Percentiles rank a stretch among this genome's conserved stretches.
These are phyloP conservation scores for Myiozetetes cayanensis DNA, from an alignment of 2,113 vertebrate genomes.

Conservation along the genomic window DNA sequence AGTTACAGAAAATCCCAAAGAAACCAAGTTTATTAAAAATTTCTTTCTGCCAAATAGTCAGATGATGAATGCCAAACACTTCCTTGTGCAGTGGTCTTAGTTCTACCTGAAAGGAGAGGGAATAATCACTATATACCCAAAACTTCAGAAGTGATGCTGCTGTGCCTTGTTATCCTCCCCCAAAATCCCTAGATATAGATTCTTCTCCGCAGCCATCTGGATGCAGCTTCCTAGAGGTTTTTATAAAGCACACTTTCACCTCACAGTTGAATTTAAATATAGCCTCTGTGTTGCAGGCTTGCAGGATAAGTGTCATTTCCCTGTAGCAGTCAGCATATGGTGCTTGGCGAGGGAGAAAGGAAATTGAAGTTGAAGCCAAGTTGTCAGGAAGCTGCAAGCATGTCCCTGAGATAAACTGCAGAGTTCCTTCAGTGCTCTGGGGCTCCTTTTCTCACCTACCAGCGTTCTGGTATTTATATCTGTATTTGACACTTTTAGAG, in stretches of 20 bases:
- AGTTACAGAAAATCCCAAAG: background rate
- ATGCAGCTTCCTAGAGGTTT: conserved; percentile 9
- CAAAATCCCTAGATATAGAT: background rate
- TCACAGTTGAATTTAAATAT: conserved; percentile 57
- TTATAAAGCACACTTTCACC: background rate
- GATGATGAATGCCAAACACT: background rate
- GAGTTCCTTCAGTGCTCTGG: background rate
- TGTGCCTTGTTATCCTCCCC: background rate
- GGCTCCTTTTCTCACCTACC: background rate
- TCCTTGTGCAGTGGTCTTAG: background rate
- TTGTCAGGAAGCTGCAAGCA: conserved; percentile 7
- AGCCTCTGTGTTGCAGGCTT: background rate
- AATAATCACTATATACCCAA: background rate
- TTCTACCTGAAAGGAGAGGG: background rate
- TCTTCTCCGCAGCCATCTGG: background rate
- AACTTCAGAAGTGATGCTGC: background rate
- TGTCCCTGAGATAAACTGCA: background rate
- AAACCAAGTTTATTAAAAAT: background rate
- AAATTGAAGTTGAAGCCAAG: conserved; percentile 16
- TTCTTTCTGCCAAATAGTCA: background rate
- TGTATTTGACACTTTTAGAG: background rate
- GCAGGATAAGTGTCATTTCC: conserved; percentile 28
- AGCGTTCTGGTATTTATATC: background rate
- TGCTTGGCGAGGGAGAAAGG: background rate
- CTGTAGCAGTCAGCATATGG: conserved; percentile 37